A percentile compares a stretch with the other conserved stretches of the same genome.
phyloP scores from a whole-genome alignment of 2,888 invertebrate species.

The Hoplodrina blanda region DNA sequence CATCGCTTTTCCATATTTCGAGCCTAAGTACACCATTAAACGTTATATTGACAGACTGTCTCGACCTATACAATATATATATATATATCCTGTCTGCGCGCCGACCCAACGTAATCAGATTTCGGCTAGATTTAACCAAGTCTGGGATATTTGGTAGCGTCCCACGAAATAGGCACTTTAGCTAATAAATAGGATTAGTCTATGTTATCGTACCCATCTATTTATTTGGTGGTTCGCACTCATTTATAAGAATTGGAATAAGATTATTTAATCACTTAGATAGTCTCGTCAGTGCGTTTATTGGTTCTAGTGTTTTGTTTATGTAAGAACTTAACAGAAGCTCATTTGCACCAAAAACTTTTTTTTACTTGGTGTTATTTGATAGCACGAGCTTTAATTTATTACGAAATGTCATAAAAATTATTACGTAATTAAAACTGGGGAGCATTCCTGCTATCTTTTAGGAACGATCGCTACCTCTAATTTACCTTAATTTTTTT shows the following conservation, averaged over 20 bases:
- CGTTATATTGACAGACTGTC: conserved; percentile 14
- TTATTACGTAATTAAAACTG: too few species aligned
- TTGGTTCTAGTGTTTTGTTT: conserved; percentile 3
- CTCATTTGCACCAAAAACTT: too few species aligned
- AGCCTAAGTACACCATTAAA: conserved; percentile 14
- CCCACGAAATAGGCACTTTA: conserved; percentile 43
- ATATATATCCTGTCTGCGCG: conserved; percentile 16
- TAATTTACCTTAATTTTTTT: too few species aligned
- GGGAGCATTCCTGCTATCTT: too few species aligned
- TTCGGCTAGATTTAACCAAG: conserved; percentile 56
- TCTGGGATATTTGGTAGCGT: conserved; percentile 40
- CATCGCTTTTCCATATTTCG: background rate
- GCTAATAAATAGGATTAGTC: conserved; percentile 40
- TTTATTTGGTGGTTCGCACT: conserved; percentile 5
- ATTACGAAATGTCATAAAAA: too few species aligned
- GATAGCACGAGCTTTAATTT: too few species aligned
- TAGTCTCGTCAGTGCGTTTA: background rate
- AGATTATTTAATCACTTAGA: conserved; percentile 3
- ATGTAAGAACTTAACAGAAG: too few species aligned
- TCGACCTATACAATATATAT: background rate
- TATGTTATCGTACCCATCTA: conserved; percentile 10
- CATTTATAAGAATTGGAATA: conserved; percentile 3
- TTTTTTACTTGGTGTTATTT: too few species aligned
- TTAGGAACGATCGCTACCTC: too few species aligned
- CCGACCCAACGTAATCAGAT: conserved; percentile 50